A percentile compares a stretch with the other conserved stretches of the same genome.
phyloP scores from a whole-genome alignment of 2,888 invertebrate species.

The Athalia cordata region DNA sequence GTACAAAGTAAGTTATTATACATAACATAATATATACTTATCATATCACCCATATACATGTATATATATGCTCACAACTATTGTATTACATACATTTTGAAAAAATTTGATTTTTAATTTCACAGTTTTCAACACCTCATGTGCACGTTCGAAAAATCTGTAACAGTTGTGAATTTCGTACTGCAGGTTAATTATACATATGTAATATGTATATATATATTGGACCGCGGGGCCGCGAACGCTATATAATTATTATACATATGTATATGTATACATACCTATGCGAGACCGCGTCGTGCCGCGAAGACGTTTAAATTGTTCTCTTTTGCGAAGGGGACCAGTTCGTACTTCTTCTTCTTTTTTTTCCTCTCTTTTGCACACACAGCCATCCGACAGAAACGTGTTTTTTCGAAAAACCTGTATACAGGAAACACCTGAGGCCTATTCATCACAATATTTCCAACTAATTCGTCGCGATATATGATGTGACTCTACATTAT shows the following conservation, averaged over 20 bases:
- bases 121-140: too few relatives aligned
- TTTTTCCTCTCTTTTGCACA: slow-evolving; percentile 11
- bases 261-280: slow-evolving; percentile 16
- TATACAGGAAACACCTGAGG: slow-evolving; percentile 48
- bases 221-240: too few relatives aligned
- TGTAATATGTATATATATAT: too few relatives aligned
- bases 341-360: slow-evolving; percentile 45
- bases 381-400: slow-evolving; percentile 49
- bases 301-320: slow-evolving; percentile 39
- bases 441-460: slow-evolving; percentile 53
- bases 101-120: too few relatives aligned
- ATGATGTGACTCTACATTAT: neutral
- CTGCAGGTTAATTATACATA: too few relatives aligned
- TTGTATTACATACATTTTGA: too few relatives aligned
- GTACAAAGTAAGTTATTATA: too few relatives aligned
- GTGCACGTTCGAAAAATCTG: too few relatives aligned
- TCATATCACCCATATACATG: too few relatives aligned
- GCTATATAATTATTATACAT: neutral
- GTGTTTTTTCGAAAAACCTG: slow-evolving; percentile 50
- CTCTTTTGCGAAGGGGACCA: slow-evolving; percentile 46
- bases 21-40: too few relatives aligned
- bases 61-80: too few relatives aligned
- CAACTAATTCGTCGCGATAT: slow-evolving; percentile 47
- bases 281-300: slow-evolving; percentile 18
- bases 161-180: too few relatives aligned